A percentile compares a stretch with the other conserved stretches of the same genome.
These are phyloP conservation scores for Drosophila triauraria DNA, from an alignment of 1,140 invertebrate species.

Conservation along the genomic window DNA sequence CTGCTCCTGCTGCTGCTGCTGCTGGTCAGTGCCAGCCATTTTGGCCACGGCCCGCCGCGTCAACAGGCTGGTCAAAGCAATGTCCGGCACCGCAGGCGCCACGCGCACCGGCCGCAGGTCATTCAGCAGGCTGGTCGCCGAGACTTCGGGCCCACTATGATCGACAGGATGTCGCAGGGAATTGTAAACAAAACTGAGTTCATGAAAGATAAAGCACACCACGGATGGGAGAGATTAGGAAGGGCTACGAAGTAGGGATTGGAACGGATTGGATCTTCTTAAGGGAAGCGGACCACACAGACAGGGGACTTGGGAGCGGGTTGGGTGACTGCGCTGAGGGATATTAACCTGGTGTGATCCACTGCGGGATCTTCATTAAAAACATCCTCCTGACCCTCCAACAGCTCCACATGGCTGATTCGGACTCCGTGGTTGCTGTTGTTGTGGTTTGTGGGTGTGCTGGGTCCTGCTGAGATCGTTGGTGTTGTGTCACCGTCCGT, in stretches of 20 bases:
- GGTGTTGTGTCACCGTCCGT: conserved; percentile 1
- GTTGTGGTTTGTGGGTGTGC: conserved; percentile 17
- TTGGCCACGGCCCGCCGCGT: conserved; percentile 50
- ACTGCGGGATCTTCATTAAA: conserved; percentile 14
- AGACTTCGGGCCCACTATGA: conserved; percentile 55
- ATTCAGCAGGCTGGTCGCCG: conserved; percentile 66
- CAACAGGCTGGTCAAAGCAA: conserved; percentile 40
- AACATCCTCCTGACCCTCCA: conserved; percentile 7
- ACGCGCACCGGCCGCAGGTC: conserved; percentile 71
- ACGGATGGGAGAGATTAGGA: conserved; percentile 20
- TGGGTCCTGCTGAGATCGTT: conserved; percentile 15
- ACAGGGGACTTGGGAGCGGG: conserved; percentile 13
- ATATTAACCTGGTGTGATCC: conserved; percentile 74
- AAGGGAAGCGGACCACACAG: conserved; percentile 20
- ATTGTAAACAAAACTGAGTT: conserved; percentile 81
- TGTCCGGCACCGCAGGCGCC: conserved; percentile 29
- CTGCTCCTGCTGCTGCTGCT: conserved; percentile 31
- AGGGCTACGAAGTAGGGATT: neutral
- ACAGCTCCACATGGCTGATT: conserved; percentile 1
- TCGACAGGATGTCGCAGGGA: conserved; percentile 66
- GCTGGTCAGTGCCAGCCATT: conserved; percentile 42
- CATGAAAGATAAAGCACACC: conserved; percentile 43
- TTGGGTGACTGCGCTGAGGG: conserved; percentile 14
- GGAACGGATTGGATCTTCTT: too few relatives aligned
- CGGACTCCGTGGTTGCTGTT: conserved; percentile 15